Base-by-base conservation (phyloP, 1,140 invertebrate species). In the Bombus breviceps region DNA sequence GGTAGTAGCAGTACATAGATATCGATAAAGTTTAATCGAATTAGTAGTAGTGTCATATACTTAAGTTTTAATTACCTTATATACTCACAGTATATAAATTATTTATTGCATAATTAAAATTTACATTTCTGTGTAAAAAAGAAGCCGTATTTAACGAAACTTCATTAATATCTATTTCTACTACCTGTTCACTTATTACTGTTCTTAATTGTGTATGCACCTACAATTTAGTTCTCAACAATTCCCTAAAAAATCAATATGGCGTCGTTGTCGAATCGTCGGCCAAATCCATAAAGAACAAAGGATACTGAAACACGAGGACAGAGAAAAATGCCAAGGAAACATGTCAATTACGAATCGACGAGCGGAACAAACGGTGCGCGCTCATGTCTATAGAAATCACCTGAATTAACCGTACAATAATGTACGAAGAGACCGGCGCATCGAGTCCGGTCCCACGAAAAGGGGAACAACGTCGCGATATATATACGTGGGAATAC, bases 401-500 rank as follows among this genome's bases (percentile, higher is more conserved):
- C 82, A 84, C 82, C 82, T 71, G 82, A 84, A 84, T 84, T 79
- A 84, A 71, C 82, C 37, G 15, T 47, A 83, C 39, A 75, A 76
- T 83, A 73, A 59, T 25, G 72, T 32, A 59, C 37, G 82, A 68
- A 84, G 75, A 84, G 82, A 84, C 66, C 82, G 75, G 74, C 57
- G 43, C 74, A 69, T 59, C 43, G 64, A 57, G 43, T 68, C 22
- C 74, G 82, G 82, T 83, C 82, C 64, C 82, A 83, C 82, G 83
- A 79, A 84, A 84, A 84, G 75, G 83, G 83, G 83, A 84, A 84
- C 83, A 79, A 84, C 77, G 76, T 84, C 83, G 76, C 76, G 83
- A 84, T 84, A 73, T 72, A 59, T 81, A 59, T 81, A 81, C 69
- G 77, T 85, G 83, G 78, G 83, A 81, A 78, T 43, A 71, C 39